phyloP scores from a whole-genome alignment of 1,140 invertebrate species.

The Microplitis demolitor region DNA sequence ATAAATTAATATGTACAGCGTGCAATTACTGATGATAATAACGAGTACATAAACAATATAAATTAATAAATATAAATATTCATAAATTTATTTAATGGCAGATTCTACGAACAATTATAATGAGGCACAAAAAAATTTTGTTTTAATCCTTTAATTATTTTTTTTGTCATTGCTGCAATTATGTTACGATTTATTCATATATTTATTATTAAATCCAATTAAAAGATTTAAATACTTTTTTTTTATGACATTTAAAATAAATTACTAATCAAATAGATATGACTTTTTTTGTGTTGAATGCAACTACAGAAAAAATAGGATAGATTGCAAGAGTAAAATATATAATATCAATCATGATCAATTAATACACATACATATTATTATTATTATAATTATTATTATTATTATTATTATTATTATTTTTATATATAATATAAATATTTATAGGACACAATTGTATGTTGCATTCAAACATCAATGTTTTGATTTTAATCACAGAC shows the following conservation, averaged over 20 bases:
- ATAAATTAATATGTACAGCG: too few species aligned
- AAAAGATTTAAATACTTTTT: too few species aligned
- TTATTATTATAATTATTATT: not conserved
- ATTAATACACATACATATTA: too few species aligned
- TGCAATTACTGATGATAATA: too few species aligned
- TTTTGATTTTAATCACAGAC: conserved; percentile 30
- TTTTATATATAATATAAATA: conserved; percentile 25
- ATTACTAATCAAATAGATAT: conserved; percentile 33
- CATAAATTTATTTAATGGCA: not conserved
- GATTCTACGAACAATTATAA: not conserved
- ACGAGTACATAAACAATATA: too few species aligned
- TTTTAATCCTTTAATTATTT: conserved; percentile 20
- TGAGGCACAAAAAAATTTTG: not conserved
- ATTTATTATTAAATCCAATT: too few species aligned
- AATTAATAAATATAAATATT: too few species aligned
- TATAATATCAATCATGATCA: too few species aligned
- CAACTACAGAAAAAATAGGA: conserved; percentile 41
- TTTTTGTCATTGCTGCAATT: conserved; percentile 14
- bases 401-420: not conserved
- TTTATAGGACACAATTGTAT: conserved; percentile 15
- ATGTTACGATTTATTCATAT: too few species aligned
- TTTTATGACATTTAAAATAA: too few species aligned
- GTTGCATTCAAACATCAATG: conserved; percentile 21
- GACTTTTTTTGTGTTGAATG: conserved; percentile 34
- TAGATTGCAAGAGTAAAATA: not conserved